Conservation (phyloP, 2,113 vertebrate species). For the Hippocampus guttulatus region DNA sequence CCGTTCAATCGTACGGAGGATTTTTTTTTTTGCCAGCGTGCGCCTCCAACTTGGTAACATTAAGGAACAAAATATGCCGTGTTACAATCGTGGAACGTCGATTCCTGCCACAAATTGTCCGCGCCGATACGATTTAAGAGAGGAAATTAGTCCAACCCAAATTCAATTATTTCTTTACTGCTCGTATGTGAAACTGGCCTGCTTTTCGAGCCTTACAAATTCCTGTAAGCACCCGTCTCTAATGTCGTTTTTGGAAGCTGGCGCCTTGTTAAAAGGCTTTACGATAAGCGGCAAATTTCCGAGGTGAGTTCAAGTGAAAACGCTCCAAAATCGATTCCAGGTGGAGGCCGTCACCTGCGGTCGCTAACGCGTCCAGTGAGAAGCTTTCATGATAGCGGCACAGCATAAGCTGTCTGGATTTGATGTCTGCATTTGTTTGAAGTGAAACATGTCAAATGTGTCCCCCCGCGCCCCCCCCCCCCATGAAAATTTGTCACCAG, state of each 20-base stretch:
- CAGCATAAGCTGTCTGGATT: slow-evolving; percentile 6
- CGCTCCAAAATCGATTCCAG: slow-evolving; percentile 22
- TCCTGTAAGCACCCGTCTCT: background rate
- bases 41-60: background rate
- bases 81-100: background rate
- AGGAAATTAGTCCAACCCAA: background rate
- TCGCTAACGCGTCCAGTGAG: background rate
- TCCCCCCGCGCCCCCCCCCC: too few species aligned
- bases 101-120: background rate
- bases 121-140: background rate
- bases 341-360: background rate
- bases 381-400: slow-evolving; percentile 19
- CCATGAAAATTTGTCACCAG: too few species aligned
- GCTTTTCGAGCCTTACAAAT: background rate
- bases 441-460: too few species aligned
- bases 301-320: slow-evolving; percentile 8
- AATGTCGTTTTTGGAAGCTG: background rate
- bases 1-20: background rate
- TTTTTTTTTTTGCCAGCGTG: background rate
- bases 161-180: background rate
- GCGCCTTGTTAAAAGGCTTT: background rate
- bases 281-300: background rate
- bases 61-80: background rate
- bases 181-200: background rate
- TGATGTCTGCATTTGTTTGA: too few species aligned